Evolutionary conservation across 2,113 vertebrate genomes (phyloP), one percentile per base, ranked within the genome.

Genomic region (Steatornis caripensis): DNA sequence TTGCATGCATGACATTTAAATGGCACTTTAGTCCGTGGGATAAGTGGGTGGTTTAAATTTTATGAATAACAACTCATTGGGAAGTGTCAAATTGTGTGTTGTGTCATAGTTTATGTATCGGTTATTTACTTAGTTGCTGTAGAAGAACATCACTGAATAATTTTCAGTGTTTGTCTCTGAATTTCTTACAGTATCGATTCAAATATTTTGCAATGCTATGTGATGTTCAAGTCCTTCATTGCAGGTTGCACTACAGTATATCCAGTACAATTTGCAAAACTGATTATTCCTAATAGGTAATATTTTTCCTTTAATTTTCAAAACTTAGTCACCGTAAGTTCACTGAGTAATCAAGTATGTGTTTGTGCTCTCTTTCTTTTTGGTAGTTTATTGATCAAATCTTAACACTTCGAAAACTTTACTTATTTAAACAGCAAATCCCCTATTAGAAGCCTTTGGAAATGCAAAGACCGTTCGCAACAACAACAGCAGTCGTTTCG

Each of bases 401-500:
- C 87, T 80, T 95, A 82, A 79, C 66, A 30, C 32, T 71, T 20
- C 0, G n/a, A 79, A 83, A 53, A 9, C 11, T 24, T 43, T 26
- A 5, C 4, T 81, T 82, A 77, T 93, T 72, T 95, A n/a, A 90
- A 96, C 97, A 99, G 99, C 99, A 8, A 99, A 99, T 74, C 99
- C 99, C 6, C 93, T 99, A 5, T 96, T 99, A 83, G 99, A 99
- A 97, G 99, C 99, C 5, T 99, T 99, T 87, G 99, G 99, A 90
- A 99, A 99, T 51, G 99, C 99, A 24, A 99, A 99, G 96, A 99
- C 99, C 6, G 99, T 99, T 94, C 98, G 99, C 27, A 99, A 99
- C 98, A 99, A 99, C 98, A 99, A 99, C 97, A 99, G 99, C 97
- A 99, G 99, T 80, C 99, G 99, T 93, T 99, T 99, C 95, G 99